Conservation (phyloP, 2,888 invertebrate genomes). For the Caenorhabditis sulstoni region DNA sequence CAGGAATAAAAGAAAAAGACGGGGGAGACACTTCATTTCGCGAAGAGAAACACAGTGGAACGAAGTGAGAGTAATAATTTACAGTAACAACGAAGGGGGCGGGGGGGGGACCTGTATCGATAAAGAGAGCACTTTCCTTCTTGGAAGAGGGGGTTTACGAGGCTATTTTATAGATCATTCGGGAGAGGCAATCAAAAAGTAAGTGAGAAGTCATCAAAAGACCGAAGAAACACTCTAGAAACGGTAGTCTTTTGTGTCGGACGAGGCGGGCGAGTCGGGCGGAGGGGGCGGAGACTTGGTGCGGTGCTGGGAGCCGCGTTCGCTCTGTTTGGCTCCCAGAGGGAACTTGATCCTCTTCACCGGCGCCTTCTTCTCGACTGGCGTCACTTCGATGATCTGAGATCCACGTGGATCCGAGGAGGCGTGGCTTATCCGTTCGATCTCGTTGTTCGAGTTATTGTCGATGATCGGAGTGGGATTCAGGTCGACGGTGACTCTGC, state of each 20-base stretch:
- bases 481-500: constrained; percentile 23
- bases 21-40: constrained; percentile 5
- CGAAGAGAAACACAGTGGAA: constrained; percentile 4
- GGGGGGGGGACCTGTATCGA: neutral
- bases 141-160: neutral
- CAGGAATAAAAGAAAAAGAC: constrained; percentile 2
- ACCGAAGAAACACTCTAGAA: constrained; percentile 15
- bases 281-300: constrained; percentile 14
- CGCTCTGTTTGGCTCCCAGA: constrained; percentile 63
- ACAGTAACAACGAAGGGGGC: neutral
- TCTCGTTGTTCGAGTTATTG: constrained; percentile 43
- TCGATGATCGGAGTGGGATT: constrained; percentile 12
- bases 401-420: constrained; percentile 50
- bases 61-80: neutral
- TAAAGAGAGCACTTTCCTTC: neutral
- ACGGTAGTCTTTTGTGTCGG: constrained; percentile 28
- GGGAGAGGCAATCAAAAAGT: constrained; percentile 15
- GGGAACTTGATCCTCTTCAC: constrained; percentile 70
- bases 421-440: constrained; percentile 44
- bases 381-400: constrained; percentile 36
- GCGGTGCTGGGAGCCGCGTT: constrained; percentile 60
- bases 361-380: constrained; percentile 58
- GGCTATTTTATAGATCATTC: constrained; percentile 30
- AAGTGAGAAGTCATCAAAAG: constrained; percentile 1
- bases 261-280: constrained; percentile 29